phyloP scores from a whole-genome alignment of 1,140 invertebrate species.

The Cryptotermes secundus region DNA sequence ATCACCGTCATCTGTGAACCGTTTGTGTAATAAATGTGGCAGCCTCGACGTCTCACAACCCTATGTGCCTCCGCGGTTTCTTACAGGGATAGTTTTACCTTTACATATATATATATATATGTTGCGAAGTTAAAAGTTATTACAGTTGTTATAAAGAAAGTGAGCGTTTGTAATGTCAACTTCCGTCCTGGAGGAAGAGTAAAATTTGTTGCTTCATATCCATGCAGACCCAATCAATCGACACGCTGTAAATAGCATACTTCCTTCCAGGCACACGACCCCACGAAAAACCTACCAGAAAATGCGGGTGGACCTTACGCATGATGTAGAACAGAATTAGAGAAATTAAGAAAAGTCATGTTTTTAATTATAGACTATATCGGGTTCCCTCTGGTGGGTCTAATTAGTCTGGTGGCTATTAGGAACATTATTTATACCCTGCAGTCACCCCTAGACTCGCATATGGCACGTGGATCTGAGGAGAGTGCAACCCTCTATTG shows the following conservation, averaged over 20 bases:
- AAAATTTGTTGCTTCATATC: background rate
- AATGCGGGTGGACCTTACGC: background rate
- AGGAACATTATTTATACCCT: background rate
- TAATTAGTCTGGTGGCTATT: background rate
- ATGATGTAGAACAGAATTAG: background rate
- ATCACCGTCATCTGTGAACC: too few relatives aligned
- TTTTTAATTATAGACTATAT: background rate
- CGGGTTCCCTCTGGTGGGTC: slow-evolving; percentile 1
- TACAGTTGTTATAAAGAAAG: background rate
- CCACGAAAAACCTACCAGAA: background rate
- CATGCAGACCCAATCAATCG: background rate
- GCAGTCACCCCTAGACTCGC: background rate
- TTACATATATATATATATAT: too few relatives aligned
- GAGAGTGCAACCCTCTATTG: slow-evolving; percentile 6
- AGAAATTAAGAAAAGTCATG: slow-evolving; percentile 20
- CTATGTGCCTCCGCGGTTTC: too few relatives aligned
- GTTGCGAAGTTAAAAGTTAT: background rate
- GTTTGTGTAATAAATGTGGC: too few relatives aligned
- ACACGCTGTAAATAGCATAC: background rate
- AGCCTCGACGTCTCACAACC: too few relatives aligned
- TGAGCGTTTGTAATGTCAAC: background rate
- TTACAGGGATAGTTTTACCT: too few relatives aligned
- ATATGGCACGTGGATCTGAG: background rate
- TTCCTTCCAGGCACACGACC: background rate
- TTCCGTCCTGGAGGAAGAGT: background rate